These are phyloP conservation scores for Macaca fascicularis DNA, from an alignment of 2,113 vertebrate genomes.

Conservation along the genomic window DNA sequence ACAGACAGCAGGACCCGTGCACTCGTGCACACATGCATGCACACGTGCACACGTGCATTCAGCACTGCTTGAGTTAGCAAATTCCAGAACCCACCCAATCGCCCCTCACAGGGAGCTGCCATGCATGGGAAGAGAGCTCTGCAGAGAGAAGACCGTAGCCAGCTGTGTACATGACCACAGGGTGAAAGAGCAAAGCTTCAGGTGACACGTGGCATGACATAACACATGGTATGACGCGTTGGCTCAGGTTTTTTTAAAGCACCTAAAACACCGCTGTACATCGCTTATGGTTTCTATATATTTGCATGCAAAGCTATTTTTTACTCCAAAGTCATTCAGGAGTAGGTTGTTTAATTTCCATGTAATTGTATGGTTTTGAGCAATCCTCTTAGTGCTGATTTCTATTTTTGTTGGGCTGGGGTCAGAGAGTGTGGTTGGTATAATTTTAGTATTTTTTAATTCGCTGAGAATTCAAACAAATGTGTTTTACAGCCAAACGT, in stretches of 20 bases:
- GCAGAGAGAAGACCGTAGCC: neutral
- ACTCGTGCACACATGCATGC: fast-evolving
- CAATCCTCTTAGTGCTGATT: too few relatives aligned
- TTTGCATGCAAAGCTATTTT: neutral
- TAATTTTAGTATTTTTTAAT: too few relatives aligned
- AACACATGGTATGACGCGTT: too few relatives aligned
- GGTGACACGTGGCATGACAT: neutral
- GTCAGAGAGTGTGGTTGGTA: too few relatives aligned
- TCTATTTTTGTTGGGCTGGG: too few relatives aligned
- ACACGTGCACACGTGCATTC: neutral
- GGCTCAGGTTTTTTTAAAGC: neutral
- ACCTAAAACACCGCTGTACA: fast-evolving
- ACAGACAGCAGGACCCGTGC: neutral
- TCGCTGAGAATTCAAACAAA: too few relatives aligned
- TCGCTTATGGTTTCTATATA: fast-evolving
- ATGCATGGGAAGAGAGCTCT: neutral
- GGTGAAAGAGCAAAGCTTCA: neutral
- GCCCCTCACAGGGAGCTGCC: neutral
- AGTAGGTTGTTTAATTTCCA: too few relatives aligned
- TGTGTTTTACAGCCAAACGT: too few relatives aligned
- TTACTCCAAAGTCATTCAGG: neutral
- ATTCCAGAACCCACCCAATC: neutral
- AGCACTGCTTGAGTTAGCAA: neutral
- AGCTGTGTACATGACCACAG: neutral
- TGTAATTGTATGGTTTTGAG: too few relatives aligned